A percentile compares a stretch with the other conserved stretches of the same genome.
Evolutionary conservation across 1,140 invertebrate genomes (phyloP).

Genomic region (Varroa destructor): DNA sequence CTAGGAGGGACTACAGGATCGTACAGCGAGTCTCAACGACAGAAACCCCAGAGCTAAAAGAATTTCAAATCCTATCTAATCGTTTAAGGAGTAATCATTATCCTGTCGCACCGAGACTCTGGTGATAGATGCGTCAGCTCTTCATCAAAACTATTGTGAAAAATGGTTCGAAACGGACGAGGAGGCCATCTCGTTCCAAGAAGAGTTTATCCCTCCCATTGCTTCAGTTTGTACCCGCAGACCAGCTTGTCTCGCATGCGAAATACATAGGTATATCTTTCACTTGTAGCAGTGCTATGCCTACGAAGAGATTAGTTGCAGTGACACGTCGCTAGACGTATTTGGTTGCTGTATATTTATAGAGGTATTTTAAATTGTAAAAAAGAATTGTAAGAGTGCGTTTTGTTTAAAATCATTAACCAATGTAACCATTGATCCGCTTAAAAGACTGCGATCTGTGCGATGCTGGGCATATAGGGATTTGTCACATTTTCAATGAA

Average conservation of each 20-base stretch:
- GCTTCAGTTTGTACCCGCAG: neutral
- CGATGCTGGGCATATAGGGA: too few relatives aligned
- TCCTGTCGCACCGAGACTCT: too few relatives aligned
- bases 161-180: slow-evolving; percentile 1
- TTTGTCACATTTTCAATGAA: too few relatives aligned
- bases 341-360: neutral
- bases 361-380: neutral
- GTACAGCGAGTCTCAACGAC: too few relatives aligned
- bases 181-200: neutral
- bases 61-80: too few relatives aligned
- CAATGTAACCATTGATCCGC: neutral
- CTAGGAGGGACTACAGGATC: too few relatives aligned
- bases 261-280: slow-evolving; percentile 4
- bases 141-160: too few relatives aligned
- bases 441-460: neutral
- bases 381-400: neutral
- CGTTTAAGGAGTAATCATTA: too few relatives aligned
- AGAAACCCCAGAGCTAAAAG: too few relatives aligned
- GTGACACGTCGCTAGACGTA: neutral
- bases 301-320: neutral
- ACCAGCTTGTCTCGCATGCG: neutral
- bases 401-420: neutral
- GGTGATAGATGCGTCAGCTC: too few relatives aligned
- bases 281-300: too few relatives aligned
- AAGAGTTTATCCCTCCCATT: slow-evolving; percentile 5